A percentile compares a stretch with the other conserved stretches of the same genome.
Conservation (phyloP, 2,797 vertebrate genomes). For the Mus caroli region DNA sequence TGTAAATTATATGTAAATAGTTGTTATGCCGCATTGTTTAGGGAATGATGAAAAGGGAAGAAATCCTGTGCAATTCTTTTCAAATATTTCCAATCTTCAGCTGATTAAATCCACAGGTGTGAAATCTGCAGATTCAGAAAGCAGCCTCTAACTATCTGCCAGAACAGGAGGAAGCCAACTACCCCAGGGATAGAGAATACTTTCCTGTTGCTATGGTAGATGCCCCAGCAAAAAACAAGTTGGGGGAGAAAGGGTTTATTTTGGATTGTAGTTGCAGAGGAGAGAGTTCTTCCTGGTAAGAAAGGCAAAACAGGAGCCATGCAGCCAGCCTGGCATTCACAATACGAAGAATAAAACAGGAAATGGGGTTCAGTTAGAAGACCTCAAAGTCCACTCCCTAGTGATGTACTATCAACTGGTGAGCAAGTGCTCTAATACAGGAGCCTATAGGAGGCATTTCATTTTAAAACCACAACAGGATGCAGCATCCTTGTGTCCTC, state of each 20-base stretch:
- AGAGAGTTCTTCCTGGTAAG: background rate
- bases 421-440: background rate
- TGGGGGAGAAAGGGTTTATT: background rate
- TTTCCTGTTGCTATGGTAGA: background rate
- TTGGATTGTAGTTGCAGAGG: background rate
- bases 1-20: slow-evolving; percentile 37
- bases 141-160: background rate
- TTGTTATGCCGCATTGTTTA: background rate
- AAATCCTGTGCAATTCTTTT: background rate
- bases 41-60: background rate
- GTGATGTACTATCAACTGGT: too few species aligned
- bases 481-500: too few species aligned
- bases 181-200: background rate
- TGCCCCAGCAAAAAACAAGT: background rate
- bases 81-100: background rate
- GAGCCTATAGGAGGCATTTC: background rate
- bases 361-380: background rate
- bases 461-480: background rate
- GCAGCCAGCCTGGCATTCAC: background rate
- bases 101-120: background rate
- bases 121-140: background rate
- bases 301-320: background rate
- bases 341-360: background rate
- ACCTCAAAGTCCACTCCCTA: background rate
- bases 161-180: background rate